Percentiles rank a stretch among this genome's conserved stretches.
Evolutionary conservation across 2,888 invertebrate genomes (phyloP).

Genomic region (Lasiommata megera): DNA sequence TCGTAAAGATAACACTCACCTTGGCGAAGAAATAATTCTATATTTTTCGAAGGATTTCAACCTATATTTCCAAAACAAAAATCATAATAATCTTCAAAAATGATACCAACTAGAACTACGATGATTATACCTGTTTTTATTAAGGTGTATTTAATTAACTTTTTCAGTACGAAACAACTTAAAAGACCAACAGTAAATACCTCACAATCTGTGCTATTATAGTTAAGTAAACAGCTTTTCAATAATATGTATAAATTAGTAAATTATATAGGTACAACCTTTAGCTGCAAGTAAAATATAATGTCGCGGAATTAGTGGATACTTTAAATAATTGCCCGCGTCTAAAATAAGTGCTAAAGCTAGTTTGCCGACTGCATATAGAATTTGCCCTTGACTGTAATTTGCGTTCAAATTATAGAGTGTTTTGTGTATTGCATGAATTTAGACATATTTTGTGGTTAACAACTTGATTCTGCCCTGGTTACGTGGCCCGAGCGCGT

Average conservation of each 20-base stretch:
- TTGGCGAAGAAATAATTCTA: too few species aligned
- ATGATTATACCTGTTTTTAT: too few species aligned
- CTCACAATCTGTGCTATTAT: too few species aligned
- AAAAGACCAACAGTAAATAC: too few species aligned
- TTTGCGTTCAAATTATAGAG: slow-evolving; percentile 48
- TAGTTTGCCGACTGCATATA: slow-evolving; percentile 24
- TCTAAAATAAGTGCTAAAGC: slow-evolving; percentile 20
- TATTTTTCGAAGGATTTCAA: too few species aligned
- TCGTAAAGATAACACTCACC: too few species aligned
- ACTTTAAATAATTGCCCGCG: slow-evolving; percentile 22
- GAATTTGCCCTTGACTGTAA: slow-evolving; percentile 30
- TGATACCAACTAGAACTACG: too few species aligned
- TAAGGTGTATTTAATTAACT: too few species aligned
- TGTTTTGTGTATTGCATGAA: slow-evolving; percentile 25
- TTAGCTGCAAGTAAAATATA: slow-evolving; percentile 1
- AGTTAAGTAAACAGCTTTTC: too few species aligned
- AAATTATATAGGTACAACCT: background rate
- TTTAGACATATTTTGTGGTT: slow-evolving; percentile 26
- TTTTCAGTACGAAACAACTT: too few species aligned
- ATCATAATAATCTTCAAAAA: too few species aligned
- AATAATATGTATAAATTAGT: background rate
- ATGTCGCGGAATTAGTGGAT: slow-evolving; percentile 14
- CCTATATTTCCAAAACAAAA: too few species aligned
- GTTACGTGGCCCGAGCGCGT: slow-evolving; percentile 9
- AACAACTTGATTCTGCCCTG: slow-evolving; percentile 22